Evolutionary conservation across 2,888 invertebrate genomes (phyloP), one percentile per base, ranked within the genome.

Genomic region (Cerceris ruficornis): DNA sequence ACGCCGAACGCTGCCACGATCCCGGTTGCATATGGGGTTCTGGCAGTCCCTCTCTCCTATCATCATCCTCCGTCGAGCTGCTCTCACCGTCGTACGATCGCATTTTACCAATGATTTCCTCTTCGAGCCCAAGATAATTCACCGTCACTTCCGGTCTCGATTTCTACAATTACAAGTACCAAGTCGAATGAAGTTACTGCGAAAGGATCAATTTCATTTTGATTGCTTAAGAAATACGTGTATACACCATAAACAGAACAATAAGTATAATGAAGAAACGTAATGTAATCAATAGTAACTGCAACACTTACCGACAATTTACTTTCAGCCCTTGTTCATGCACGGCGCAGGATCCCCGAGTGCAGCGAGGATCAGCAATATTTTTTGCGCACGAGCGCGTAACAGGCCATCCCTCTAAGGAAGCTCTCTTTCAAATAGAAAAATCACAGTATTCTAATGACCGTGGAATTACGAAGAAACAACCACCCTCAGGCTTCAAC

Each of bases 11-110:
- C 59, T 91, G 91, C 91, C 91, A 91, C 17, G 88, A 85, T 64
- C 91, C 90, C 68, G 87, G 88, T 66, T 91, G 91, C 68, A 90
- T 76, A 77, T 91, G 90, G 43, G 86, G 86, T 70, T 92, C 92
- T 6, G 91, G 88, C 55, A 90, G 85, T 41, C 82, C 82, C 58
- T 92, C 92, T 55, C 92, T 86, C n/a, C 90, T 86, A 60, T 92
- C 92, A 68, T 92, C 92, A 69, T 92, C 92, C 55, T 92, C 92
- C 41, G 91, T 91, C 52, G 92, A 92, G 77, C 92, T 92, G 76
- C 92, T 92, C 81, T 92, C 92, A 8, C 92, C 92, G 84, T 92
- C 92, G 83, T 92, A 92, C 5, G 92, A 92, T 72, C 92, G 89
- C 92, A 92, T 92, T 74, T 78, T 81, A 2, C 28, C 28, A 28